These are phyloP conservation scores for Hipparchia sbordonii DNA, from an alignment of 2,888 invertebrate species.

Conservation along the genomic window DNA sequence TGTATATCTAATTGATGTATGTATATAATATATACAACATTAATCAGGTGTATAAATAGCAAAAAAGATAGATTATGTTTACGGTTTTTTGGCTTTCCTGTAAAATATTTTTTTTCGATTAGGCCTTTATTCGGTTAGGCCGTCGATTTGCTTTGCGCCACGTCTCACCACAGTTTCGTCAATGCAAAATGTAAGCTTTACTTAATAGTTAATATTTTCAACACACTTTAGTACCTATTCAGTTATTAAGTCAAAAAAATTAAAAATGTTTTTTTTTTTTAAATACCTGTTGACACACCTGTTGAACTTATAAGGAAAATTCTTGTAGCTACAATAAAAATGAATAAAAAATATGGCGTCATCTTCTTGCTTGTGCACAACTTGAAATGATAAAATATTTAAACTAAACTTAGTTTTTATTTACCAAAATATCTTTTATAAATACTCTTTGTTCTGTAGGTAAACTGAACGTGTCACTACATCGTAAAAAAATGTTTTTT, in stretches of 20 bases:
- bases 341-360: slow-evolving; percentile 5
- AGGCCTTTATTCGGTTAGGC: too few relatives aligned
- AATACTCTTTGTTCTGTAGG: neutral
- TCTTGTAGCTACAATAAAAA: neutral
- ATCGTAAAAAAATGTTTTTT: neutral
- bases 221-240: too few relatives aligned
- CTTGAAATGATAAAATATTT: neutral
- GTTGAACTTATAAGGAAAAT: slow-evolving; percentile 19
- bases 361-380: slow-evolving; percentile 9
- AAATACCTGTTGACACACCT: slow-evolving; percentile 16
- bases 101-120: too few relatives aligned
- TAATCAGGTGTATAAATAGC: too few relatives aligned
- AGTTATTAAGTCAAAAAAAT: too few relatives aligned
- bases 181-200: too few relatives aligned
- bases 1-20: too few relatives aligned
- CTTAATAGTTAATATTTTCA: too few relatives aligned
- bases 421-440: neutral
- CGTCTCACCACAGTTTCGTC: neutral
- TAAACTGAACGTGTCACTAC: neutral
- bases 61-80: too few relatives aligned
- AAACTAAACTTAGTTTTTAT: neutral
- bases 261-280: too few relatives aligned
- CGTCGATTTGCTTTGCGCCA: neutral
- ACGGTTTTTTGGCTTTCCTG: too few relatives aligned
- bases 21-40: too few relatives aligned